Evolutionary conservation across 2,797 vertebrate species (phyloP).

Genomic region (Anolis apletophallus): DNA sequence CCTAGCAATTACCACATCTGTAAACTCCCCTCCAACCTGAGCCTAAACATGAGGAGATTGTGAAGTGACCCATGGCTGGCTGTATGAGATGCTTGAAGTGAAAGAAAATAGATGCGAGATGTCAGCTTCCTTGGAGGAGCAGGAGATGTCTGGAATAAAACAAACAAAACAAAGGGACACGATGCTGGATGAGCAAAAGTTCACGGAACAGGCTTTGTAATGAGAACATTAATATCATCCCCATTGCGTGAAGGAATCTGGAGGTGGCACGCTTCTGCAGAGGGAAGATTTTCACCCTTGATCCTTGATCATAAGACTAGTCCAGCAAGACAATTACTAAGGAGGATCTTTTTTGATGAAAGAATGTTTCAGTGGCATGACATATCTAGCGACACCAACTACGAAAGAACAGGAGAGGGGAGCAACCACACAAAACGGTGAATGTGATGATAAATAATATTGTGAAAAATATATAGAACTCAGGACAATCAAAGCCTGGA

Average conservation of each 20-base stretch:
- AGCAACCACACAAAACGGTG: too few relatives aligned
- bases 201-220: not conserved
- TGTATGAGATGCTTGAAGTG: not conserved
- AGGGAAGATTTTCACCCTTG: not conserved
- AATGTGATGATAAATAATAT: too few relatives aligned
- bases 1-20: not conserved
- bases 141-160: not conserved
- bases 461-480: too few relatives aligned
- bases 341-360: not conserved
- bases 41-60: not conserved
- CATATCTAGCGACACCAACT: too few relatives aligned
- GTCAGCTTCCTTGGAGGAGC: not conserved
- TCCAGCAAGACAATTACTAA: not conserved
- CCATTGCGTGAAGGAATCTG: not conserved
- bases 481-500: too few relatives aligned
- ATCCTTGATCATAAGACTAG: not conserved
- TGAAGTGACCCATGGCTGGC: not conserved
- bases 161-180: not conserved
- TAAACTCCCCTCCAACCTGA: not conserved
- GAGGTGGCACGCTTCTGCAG: not conserved
- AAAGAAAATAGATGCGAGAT: not conserved
- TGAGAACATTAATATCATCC: not conserved
- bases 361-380: not conserved
- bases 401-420: too few relatives aligned
- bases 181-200: not conserved